Percentiles rank a stretch among this genome's conserved stretches.
These are phyloP conservation scores for Potamarius usumacintae DNA, from an alignment of 2,113 vertebrate genomes.

Conservation along the genomic window DNA sequence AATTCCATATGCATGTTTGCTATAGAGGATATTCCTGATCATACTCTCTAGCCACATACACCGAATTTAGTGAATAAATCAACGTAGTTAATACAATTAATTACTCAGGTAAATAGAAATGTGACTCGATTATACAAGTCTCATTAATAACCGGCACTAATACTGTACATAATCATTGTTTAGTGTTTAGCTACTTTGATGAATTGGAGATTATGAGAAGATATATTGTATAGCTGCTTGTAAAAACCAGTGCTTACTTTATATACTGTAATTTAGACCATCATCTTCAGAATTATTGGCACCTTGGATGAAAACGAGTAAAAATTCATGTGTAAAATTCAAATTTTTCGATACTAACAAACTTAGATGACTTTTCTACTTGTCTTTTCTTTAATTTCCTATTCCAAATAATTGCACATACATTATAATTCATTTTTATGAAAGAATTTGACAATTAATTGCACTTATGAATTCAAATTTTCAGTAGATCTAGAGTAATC, in stretches of 20 bases:
- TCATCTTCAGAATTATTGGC: background rate
- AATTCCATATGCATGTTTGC: background rate
- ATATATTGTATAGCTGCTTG: background rate
- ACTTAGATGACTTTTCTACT: no score
- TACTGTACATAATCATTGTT: background rate
- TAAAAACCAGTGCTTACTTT: background rate
- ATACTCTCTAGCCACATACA: background rate
- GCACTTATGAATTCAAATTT: background rate
- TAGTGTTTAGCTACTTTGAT: background rate
- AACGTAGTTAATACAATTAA: background rate
- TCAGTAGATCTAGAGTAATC: background rate
- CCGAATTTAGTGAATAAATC: background rate
- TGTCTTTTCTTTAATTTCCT: no score
- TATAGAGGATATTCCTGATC: background rate
- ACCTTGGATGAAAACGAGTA: background rate
- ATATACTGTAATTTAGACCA: background rate
- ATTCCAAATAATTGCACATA: no score
- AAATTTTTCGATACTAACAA: no score
- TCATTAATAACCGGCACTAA: background rate
- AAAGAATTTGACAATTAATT: background rate
- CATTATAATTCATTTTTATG: background rate
- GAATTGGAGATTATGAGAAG: background rate
- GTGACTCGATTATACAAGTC: background rate
- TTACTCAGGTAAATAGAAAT: background rate
- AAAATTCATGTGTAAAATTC: background rate